Evolutionary conservation across 2,113 vertebrate species (phyloP).

Genomic region (Nicator chloris): DNA sequence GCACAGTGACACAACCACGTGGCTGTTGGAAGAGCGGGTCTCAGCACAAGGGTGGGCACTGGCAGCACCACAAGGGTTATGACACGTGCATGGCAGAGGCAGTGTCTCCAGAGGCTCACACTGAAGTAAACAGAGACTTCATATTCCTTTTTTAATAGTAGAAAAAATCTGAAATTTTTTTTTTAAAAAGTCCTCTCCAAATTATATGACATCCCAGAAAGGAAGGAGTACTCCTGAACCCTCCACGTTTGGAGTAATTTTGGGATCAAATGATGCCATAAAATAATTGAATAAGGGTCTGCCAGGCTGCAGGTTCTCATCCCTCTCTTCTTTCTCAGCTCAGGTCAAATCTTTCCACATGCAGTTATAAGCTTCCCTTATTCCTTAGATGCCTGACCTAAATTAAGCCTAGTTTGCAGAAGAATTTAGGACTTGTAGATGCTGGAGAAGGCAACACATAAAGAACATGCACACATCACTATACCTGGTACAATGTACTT

Average conservation of each 20-base stretch:
- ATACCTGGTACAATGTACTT: neutral
- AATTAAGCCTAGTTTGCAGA: neutral
- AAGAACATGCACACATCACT: neutral
- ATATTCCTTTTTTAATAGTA: neutral
- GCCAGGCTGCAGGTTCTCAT: neutral
- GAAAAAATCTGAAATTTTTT: neutral
- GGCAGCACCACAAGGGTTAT: neutral
- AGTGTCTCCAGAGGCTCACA: neutral
- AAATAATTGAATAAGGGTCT: neutral
- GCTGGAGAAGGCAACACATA: neutral
- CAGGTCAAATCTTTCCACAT: neutral
- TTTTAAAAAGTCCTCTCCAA: neutral
- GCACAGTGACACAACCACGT: neutral
- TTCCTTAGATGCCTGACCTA: neutral
- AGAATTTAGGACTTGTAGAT: neutral
- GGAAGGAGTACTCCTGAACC: neutral
- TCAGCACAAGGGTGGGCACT: neutral
- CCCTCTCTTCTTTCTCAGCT: neutral
- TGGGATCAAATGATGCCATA: neutral
- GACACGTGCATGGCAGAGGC: fast-evolving
- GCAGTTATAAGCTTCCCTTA: neutral
- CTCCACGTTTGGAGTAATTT: neutral
- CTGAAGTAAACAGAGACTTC: neutral
- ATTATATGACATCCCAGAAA: neutral
- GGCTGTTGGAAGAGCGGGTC: neutral